Conservation (phyloP, 1,140 invertebrate species). For the Theocolax elegans region DNA sequence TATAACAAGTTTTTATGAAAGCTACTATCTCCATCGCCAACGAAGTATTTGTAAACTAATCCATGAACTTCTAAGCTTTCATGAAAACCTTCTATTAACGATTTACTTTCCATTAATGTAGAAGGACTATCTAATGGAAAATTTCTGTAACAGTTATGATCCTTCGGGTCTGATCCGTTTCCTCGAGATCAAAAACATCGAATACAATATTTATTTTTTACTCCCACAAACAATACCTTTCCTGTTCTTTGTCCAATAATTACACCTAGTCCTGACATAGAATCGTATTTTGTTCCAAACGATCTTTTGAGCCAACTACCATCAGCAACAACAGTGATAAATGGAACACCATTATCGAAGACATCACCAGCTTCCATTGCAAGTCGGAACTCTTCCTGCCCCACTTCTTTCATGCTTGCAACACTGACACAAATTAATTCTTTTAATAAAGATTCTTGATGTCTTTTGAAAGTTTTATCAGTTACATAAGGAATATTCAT, state of each 20-base stretch:
- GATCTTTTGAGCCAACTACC: constrained; percentile 52
- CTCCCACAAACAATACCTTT: constrained; percentile 45
- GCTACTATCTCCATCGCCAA: constrained; percentile 48
- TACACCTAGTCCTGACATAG: constrained; percentile 50
- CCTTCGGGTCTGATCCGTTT: background rate
- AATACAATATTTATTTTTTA: constrained; percentile 53
- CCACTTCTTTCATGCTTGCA: constrained; percentile 29
- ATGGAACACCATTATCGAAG: constrained; percentile 43
- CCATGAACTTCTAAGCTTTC: constrained; percentile 53
- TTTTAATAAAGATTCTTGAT: constrained; percentile 3
- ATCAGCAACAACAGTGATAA: constrained; percentile 51
- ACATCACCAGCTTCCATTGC: constrained; percentile 36
- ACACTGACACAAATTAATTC: background rate
- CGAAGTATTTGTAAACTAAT: constrained; percentile 55
- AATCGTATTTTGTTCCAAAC: constrained; percentile 51
- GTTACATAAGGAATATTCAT: constrained; percentile 33
- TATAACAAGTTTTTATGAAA: constrained; percentile 50
- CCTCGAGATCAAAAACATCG: constrained; percentile 37
- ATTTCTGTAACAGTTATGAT: constrained; percentile 43
- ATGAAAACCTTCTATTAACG: constrained; percentile 61
- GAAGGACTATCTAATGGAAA: constrained; percentile 52
- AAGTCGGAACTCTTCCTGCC: constrained; percentile 5
- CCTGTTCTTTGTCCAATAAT: constrained; percentile 47
- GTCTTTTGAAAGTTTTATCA: constrained; percentile 11
- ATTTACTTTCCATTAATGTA: constrained; percentile 62